These are phyloP conservation scores for Teleogryllus occipitalis DNA, from an alignment of 1,140 invertebrate genomes.

Conservation along the genomic window DNA sequence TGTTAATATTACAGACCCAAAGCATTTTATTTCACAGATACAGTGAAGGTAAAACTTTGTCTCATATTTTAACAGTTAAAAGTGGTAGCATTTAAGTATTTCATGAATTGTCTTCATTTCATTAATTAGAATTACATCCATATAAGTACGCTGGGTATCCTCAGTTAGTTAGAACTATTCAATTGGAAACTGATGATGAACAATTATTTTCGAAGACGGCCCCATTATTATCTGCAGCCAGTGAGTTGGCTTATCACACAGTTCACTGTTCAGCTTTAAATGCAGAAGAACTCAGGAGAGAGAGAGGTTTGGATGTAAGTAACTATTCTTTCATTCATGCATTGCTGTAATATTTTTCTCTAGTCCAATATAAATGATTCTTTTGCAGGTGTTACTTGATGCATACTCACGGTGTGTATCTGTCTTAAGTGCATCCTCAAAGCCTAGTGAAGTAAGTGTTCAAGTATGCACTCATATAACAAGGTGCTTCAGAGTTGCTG, in stretches of 20 bases:
- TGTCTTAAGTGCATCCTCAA: conserved; percentile 71
- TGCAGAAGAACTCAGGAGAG: conserved; percentile 91
- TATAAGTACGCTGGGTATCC: conserved; percentile 99
- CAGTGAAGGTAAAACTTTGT: conserved; percentile 53
- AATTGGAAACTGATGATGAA: conserved; percentile 88
- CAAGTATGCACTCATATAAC: conserved; percentile 90
- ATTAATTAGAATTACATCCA: conserved; percentile 69
- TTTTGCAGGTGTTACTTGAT: conserved; percentile 62
- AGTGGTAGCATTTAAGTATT: background rate
- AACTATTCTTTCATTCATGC: too few relatives aligned
- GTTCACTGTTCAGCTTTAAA: conserved; percentile 95
- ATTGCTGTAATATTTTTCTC: too few relatives aligned
- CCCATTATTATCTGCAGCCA: conserved; percentile 79
- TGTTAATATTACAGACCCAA: conserved; percentile 89
- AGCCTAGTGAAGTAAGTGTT: conserved; percentile 71
- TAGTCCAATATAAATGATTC: background rate
- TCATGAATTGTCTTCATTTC: background rate
- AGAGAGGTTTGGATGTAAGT: conserved; percentile 78
- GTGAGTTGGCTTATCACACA: conserved; percentile 92
- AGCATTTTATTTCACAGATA: conserved; percentile 93
- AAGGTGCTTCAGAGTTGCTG: conserved; percentile 87
- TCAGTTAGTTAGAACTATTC: conserved; percentile 92
- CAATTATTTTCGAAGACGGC: conserved; percentile 83
- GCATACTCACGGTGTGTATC: conserved; percentile 87
- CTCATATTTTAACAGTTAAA: background rate